These are phyloP conservation scores for Lophura nycthemera DNA, from an alignment of 2,113 vertebrate species.

Conservation along the genomic window DNA sequence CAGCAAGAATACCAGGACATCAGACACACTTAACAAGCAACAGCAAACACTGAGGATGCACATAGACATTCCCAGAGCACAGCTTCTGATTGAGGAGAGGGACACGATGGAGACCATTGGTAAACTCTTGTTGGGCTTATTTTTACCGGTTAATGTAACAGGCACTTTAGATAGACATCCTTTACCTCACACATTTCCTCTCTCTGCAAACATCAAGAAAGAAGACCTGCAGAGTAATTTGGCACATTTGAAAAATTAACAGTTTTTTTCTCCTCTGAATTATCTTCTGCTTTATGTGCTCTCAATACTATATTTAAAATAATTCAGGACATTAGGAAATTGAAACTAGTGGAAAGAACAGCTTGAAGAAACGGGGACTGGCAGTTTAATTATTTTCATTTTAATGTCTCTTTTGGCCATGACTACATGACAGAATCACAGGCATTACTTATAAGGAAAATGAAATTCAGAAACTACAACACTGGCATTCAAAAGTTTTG, in stretches of 20 bases:
- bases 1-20: conserved; percentile 97
- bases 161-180: neutral
- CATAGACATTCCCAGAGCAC: conserved; percentile 98
- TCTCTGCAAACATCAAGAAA: neutral
- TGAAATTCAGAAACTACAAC: neutral
- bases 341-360: neutral
- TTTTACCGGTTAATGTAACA: neutral
- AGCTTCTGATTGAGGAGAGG: conserved; percentile 96
- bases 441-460: neutral
- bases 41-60: conserved; percentile 97
- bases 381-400: conserved; percentile 28
- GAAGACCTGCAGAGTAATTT: neutral
- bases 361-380: neutral
- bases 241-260: neutral
- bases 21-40: conserved; percentile 95
- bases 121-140: conserved; percentile 59
- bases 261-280: neutral
- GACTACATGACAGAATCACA: neutral
- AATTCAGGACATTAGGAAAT: conserved; percentile 31
- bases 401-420: conserved; percentile 42
- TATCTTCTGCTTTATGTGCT: neutral
- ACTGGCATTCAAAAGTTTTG: neutral
- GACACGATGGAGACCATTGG: conserved; percentile 99
- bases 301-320: neutral
- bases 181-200: neutral